Base-by-base conservation (phyloP, 2,797 vertebrate species). In the Coracias cyanogaster region DNA sequence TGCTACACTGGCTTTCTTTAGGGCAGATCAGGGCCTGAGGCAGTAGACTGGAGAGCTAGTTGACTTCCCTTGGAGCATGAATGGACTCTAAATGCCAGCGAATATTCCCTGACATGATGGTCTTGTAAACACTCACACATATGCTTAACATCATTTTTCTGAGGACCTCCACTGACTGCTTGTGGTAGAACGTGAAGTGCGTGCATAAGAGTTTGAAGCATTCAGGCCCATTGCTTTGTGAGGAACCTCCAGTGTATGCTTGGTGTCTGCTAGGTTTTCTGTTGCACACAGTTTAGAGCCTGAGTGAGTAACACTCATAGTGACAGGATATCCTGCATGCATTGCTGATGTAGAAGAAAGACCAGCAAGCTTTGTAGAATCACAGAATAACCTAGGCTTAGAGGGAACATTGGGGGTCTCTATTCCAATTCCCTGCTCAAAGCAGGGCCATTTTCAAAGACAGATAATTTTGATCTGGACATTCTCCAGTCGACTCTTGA, bases 141-240 rank as follows among this genome's bases (percentile, higher is more conserved):
- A 16, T 18, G 48, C 43, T 87, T 29, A 52, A 46, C 51, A 78
- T 12, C 69, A 2, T 65, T 79, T 76, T 78, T 31, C 57, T 51
- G 62, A 86, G 25, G 37, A 10, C 15, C 39, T 71, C 10, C 37
- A 5, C 45, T 73, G 60, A 22, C 48, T 64, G 62, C 13, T 77
- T 2, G 0, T 58, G 29, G 45, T 31, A 24, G 92, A 90, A 60
- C 0, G 5, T 21, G 46, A 45, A 71, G 41, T 14, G 31, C 24
- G 39, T 28, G 48, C 21, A 1, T 12, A n/a, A 82, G 19, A 15
- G 41, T 69, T 61, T 29, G 52, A 41, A 66, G 76, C 4, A 4
- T 46, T 77, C 0, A 0, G 64, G n/a, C 14, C 19, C 2, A 0
- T 39, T 48, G 65, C 72, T 65, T 49, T 61, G 12, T 15, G 5